Percentiles rank a stretch among this genome's conserved stretches.
phyloP scores from a whole-genome alignment of 2,797 vertebrate species.

The Melanotaenia parkinsoni region DNA sequence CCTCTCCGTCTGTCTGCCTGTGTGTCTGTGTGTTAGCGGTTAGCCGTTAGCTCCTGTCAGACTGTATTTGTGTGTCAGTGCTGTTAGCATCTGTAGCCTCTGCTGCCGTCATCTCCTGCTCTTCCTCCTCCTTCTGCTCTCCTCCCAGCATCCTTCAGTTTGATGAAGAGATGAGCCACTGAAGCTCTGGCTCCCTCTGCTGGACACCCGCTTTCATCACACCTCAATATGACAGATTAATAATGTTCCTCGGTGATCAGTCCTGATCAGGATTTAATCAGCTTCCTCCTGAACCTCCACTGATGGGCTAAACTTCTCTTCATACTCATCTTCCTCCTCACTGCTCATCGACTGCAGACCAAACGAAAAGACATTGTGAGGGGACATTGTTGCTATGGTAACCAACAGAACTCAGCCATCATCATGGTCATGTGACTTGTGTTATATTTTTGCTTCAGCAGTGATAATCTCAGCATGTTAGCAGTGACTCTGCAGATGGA shows the following conservation, averaged over 20 bases:
- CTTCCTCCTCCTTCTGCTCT: conserved; percentile 39
- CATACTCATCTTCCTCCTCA: too few species aligned
- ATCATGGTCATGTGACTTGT: too few species aligned
- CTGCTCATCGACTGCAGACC: too few species aligned
- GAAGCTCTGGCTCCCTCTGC: conserved; percentile 55
- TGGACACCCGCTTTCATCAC: conserved; percentile 21
- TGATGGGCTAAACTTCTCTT: neutral
- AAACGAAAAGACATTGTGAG: too few species aligned
- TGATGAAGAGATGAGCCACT: conserved; percentile 8
- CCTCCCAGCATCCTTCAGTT: conserved; percentile 60
- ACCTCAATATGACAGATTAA: neutral
- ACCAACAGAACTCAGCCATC: too few species aligned
- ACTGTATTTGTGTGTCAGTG: conserved; percentile 45
- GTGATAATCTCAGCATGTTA: too few species aligned
- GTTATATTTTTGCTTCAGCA: too few species aligned
- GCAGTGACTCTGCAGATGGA: too few species aligned
- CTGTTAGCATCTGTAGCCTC: conserved; percentile 70
- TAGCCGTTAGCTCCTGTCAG: conserved; percentile 37
- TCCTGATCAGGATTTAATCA: too few species aligned
- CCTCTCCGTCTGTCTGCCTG: conserved; percentile 4
- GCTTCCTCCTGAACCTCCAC: neutral
- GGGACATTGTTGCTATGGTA: too few species aligned
- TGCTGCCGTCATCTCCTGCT: conserved; percentile 56
- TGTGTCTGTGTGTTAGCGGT: conserved; percentile 12
- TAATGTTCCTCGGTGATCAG: too few species aligned